Base-by-base conservation (phyloP, 2,888 invertebrate species). In the Aphodius granarius region DNA sequence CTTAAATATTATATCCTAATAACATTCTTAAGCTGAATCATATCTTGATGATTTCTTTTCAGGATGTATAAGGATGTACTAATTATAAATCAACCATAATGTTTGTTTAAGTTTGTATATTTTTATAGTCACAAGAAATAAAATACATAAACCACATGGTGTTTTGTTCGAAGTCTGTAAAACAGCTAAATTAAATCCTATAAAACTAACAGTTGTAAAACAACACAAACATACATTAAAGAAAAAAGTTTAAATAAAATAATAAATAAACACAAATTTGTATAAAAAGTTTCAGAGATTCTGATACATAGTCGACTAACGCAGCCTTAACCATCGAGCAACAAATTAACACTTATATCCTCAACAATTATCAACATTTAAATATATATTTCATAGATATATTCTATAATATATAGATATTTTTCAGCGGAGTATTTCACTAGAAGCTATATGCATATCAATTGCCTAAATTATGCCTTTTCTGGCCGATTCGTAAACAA, bases 401-500 rank as follows among this genome's bases (percentile, higher is more conserved):
- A 65, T 65, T 65, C 19, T 65, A 18, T 62, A 9, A 9, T 13
- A 62, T 9, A 65, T 65, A 18, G 43, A 65, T 65, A 18, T 65
- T 65, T 65, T 65, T 65, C 3, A 65, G 65, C 65, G 65, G 65
- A 65, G 19, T 65, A 65, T 65, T 43, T 18, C 65, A 18, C 65
- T 18, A 65, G 65, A 16, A 18, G 19, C 19, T 65, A 65, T 65
- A 9, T 62, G 9, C 65, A 18, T 18, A 65, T n/a, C 6, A 65
- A 18, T 19, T 19, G 3, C 13, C 16, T 65, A 18, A 18, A 71
- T 72, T 75, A 85, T 81, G 83, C 84, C 68, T 81, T 80, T 66
- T 75, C 75, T 72, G 94, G 94, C 84, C 93, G 90, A 82, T 92
- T 91, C 75, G 92, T 90, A 85, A 96, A 95, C 20, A 97, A 89